Base-by-base conservation (phyloP, 2,888 invertebrate genomes). In the Phasia obesa region DNA sequence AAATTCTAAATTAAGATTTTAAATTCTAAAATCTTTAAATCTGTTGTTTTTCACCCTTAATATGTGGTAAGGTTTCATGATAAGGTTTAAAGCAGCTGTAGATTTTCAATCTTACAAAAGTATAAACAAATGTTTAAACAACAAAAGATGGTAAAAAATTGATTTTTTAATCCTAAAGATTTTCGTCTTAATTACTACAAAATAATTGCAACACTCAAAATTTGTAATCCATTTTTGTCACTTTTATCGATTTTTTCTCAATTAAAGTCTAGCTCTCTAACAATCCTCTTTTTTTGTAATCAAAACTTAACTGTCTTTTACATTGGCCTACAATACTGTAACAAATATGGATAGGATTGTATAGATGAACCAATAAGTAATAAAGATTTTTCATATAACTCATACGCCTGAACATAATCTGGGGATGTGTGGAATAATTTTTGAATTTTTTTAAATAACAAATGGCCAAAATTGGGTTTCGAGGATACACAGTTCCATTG, bases 401-500 rank as follows among this genome's bases (percentile, higher is more conserved):
- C 13, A 65, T 57, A 47, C 35, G 38, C 13, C n/a, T 23, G 19
- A 13, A 13, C 21, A 42, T 44, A 11, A n/a, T n/a, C 51, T 35
- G 27, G n/a, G n/a, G n/a, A n/a, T 3, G 5, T n/a, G 13, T 19
- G 27, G 17, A 31, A 47, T 25, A 23, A 35, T 47, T 38, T 59
- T 38, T 15, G 11, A 7, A 21, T 21, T 31, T 23, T 17, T 53
- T n/a, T 31, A 23, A 27, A 25, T 31, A 19, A 19, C 21, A 64
- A 64, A 55, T 42, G 57, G 44, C n/a, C 57, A 65, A 79, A 79
- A 51, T 65, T 57, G 59, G 57, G 73, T 65, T 60, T 53, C 44
- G 17, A 35, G 23, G 25, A 21, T 64, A 49, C 38, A 71, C 49
- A 38, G 21, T 17, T 47, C 67, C 38, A 31, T 31, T 44, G 53